Conservation (phyloP, 2,113 vertebrate genomes). For the Vanacampus margaritifer region DNA sequence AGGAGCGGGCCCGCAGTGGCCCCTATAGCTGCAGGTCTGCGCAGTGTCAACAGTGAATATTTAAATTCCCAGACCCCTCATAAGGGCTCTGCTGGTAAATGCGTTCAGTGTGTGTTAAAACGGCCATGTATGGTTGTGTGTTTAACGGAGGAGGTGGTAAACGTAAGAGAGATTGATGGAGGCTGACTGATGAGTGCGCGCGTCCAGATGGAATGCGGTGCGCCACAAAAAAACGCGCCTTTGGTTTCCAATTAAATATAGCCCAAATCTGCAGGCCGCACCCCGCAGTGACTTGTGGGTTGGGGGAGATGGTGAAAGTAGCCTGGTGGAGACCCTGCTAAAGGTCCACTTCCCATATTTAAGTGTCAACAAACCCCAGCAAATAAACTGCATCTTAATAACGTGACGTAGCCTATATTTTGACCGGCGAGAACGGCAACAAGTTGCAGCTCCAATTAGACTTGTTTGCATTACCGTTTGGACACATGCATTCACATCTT, state of each 20-base stretch:
- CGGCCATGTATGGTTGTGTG: slow-evolving; percentile 27
- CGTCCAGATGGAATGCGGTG: slow-evolving; percentile 62
- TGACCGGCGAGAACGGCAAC: neutral
- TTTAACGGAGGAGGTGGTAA: slow-evolving; percentile 54
- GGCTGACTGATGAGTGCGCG: slow-evolving; percentile 57
- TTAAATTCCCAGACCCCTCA: slow-evolving; percentile 97
- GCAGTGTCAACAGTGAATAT: slow-evolving; percentile 98
- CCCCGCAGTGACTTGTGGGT: slow-evolving; percentile 44
- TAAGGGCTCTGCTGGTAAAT: slow-evolving; percentile 95
- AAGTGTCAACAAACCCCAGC: neutral
- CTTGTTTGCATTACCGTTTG: neutral
- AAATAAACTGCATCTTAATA: neutral
- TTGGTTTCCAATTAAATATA: slow-evolving; percentile 37
- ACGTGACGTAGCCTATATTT: neutral
- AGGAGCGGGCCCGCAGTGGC: slow-evolving; percentile 75
- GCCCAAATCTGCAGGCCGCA: slow-evolving; percentile 50
- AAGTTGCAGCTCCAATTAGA: neutral
- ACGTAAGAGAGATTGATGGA: slow-evolving; percentile 55
- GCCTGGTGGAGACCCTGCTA: slow-evolving; percentile 36
- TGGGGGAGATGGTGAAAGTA: slow-evolving; percentile 10
- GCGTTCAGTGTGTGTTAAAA: slow-evolving; percentile 86
- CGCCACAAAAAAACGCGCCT: slow-evolving; percentile 50
- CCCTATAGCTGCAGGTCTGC: slow-evolving; percentile 79
- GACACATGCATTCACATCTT: neutral
- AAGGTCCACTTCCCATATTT: slow-evolving; percentile 33